Evolutionary conservation across 1,140 invertebrate species (phyloP), one percentile per base, ranked within the genome.

Genomic region (Stegodyphus mimosarum): DNA sequence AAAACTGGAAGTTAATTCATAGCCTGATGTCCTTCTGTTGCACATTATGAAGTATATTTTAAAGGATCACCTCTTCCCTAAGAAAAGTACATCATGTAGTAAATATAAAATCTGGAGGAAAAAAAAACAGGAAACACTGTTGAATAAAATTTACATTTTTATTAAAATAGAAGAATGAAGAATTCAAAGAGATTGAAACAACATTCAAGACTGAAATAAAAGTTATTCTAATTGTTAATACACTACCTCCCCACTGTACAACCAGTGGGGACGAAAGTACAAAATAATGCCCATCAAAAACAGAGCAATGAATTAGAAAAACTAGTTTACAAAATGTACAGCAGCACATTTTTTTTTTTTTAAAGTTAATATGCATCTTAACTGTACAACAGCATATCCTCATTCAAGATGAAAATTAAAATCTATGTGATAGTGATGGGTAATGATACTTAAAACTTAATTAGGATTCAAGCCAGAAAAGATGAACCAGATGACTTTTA

Each of bases 101-200:
- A 1, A 60, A 60, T 11, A 60, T 11, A 60, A 60, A 60, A 1
- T 73, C 10, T 11, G 51, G 11, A 11, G 6, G 7, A 55, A 55
- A 74, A 74, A 53, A 55, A 33, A 48, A 15, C 74, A 79, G 49
- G 51, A 17, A 51, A 49, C 33, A 33, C 3, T 33, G 3, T 33
- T 33, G n/a, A 75, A 84, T 76, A 84, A 84, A 84, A 84, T 75
- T 84, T 70, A 84, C 70, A 84, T 75, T 84, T 84, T 84, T 84
- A 84, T 84, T 84, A 84, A 84, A 84, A 84, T 75, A 83, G 80
- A 83, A 84, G 81, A 84, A 84, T 84, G 81, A 84, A 84, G 81
- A 84, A 76, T 84, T 50, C 81, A 84, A 84, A 75, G 81, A 75
- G 60, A 52, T 84, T 76, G 81, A 84, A 84, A 84, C 81, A 84